Percentiles rank a stretch among this genome's conserved stretches.
Evolutionary conservation across 2,113 vertebrate genomes (phyloP).

Genomic region (Rhineura floridana): DNA sequence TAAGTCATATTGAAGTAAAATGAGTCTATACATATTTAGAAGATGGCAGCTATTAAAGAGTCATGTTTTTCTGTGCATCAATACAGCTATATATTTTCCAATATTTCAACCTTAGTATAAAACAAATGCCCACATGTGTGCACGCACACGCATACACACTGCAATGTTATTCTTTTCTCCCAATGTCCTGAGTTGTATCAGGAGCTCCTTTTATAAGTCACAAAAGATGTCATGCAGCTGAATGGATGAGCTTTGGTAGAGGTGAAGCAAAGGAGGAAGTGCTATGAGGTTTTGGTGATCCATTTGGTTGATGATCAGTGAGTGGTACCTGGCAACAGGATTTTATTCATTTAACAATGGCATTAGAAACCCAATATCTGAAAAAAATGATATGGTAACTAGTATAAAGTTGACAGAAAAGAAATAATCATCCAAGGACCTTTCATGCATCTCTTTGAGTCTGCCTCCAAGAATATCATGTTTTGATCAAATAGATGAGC

Average conservation of each 20-base stretch:
- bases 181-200: background rate
- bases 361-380: background rate
- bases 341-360: constrained; percentile 28
- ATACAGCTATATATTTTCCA: background rate
- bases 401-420: too few relatives aligned
- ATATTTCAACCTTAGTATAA: background rate
- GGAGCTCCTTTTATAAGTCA: background rate
- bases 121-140: too few relatives aligned
- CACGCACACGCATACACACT: too few relatives aligned
- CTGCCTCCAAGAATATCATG: background rate
- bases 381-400: too few relatives aligned
- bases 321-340: background rate
- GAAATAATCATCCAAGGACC: too few relatives aligned
- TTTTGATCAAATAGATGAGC: too few relatives aligned
- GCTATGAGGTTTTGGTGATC: too few relatives aligned
- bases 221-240: background rate
- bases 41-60: background rate
- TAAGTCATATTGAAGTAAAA: background rate
- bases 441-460: background rate
- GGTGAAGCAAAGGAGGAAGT: constrained; percentile 43
- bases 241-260: background rate
- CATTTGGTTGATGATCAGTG: background rate
- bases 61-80: background rate
- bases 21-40: background rate
- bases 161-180: too few relatives aligned